phyloP scores from a whole-genome alignment of 2,113 vertebrate genomes.

The Geothlypis trichas region DNA sequence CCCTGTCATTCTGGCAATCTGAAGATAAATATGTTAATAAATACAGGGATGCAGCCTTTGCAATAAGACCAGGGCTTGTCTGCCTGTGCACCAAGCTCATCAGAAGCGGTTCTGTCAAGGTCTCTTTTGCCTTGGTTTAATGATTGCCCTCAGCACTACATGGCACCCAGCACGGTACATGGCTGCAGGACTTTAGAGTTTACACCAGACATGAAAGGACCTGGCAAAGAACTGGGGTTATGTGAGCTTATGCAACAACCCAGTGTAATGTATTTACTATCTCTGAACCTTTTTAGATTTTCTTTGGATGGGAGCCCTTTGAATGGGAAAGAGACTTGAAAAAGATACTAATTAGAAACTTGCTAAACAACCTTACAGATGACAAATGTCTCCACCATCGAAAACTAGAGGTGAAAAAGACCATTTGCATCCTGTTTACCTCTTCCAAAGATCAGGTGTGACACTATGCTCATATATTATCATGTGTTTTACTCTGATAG shows the following conservation, averaged over 20 bases:
- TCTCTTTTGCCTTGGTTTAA: background rate
- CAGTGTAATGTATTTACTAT: background rate
- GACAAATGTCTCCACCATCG: background rate
- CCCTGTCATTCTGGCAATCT: background rate
- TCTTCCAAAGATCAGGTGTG: background rate
- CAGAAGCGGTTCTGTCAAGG: background rate
- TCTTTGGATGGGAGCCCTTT: background rate
- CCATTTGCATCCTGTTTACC: background rate
- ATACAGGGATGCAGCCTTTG: background rate
- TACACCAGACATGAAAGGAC: fast-evolving
- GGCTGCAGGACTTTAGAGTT: background rate
- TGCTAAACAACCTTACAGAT: background rate
- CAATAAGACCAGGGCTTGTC: background rate
- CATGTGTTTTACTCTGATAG: background rate
- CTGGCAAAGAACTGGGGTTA: background rate
- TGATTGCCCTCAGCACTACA: background rate
- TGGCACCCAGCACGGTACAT: fast-evolving
- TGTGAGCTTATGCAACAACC: background rate
- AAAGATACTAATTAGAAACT: background rate
- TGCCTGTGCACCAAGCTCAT: background rate
- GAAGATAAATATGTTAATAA: background rate
- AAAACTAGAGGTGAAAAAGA: slow-evolving; percentile 30
- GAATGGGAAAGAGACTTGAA: background rate
- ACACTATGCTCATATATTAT: slow-evolving; percentile 1
- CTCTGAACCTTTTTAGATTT: background rate